Base-by-base conservation (phyloP, 2,113 vertebrate genomes). In the Corythornis madagascariensis region DNA sequence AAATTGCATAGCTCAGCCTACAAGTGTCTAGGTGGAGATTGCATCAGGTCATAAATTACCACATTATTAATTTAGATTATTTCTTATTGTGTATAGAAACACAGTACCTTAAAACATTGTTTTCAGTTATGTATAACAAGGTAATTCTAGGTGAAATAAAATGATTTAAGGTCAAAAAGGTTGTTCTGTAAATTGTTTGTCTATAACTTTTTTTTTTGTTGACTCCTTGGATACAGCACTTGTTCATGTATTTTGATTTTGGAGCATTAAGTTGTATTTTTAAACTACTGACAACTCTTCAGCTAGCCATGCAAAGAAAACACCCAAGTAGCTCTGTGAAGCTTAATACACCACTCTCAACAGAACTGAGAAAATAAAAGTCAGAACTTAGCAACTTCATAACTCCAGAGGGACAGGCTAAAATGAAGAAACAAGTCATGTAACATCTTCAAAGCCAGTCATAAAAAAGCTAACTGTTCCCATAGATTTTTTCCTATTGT, bases 401-500 rank as follows among this genome's bases (percentile, higher is more conserved):
- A 91, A 91, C 77, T 93, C 84, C 91, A 91, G 87, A 89, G 91
- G 78, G 86, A 89, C 19, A 66, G 63, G 48, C 89, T 96, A 67
- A 95, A 96, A 89, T 31, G 64, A 90, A 95, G 75, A 92, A 94
- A 92, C 29, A 55, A 94, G 45, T 60, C 42, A 87, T 79, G 75
- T 65, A 89, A 66, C 2, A 3, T 87, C 94, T 95, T 94, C 92
- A 94, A 95, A 95, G 92, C 45, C 91, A 83, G 38, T 45, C 89
- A 85, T 66, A 35, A 89, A 93, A 94, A 80, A 43, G 45, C 74
- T 84, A 90, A 90, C 83, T 84, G 63, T 85, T 95, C 84, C 86
- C 94, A 93, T 13, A 80, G 63, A 92, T 69, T 94, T 90, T 90
- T 94, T 88, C 90, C 88, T 93, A 88, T 80, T 93, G 91, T 94